Evolutionary conservation across 37 sponge, comb jelly and placozoan genomes (phyloP), one percentile per base, ranked within the genome.

Genomic region (Haliclona indistincta): DNA sequence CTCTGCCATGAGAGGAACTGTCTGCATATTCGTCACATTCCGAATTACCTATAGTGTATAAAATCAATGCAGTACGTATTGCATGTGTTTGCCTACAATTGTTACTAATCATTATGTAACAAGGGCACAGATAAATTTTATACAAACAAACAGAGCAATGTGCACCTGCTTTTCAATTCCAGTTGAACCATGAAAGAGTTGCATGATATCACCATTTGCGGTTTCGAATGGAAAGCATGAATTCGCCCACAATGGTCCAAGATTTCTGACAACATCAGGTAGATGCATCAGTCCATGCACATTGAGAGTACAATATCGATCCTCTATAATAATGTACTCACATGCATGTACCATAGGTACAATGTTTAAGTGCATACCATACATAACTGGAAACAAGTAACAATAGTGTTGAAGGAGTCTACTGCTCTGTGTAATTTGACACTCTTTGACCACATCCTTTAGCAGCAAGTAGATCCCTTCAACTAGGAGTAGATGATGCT

Each of bases 401-500:
- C 72, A 71, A 63, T 80, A 80, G 63, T 80, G 63, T 26, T 61
- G 42, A 10, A 80, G 37, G 4, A 70, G 22, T 34, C 33, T 55
- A 15, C 25, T 28, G 43, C 71, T 70, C 32, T 38, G 34, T 58
- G 54, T 35, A 32, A 80, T 80, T 19, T 71, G 71, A 34, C 20
- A 60, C 11, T 38, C 63, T 30, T 56, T 30, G 32, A 80, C 71
- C 19, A 10, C 17, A 30, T 80, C 63, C 56, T 80, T 69, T 32
- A 80, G 63, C 22, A 80, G 32, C 36, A 80, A 43, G 22, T 55
- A 68, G 30, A 80, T 70, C 26, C 71, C 71, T 62, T 62, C 54
- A 22, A 80, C 81, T 30, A 80, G 37, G 17, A 62, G 62, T 35
- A 62, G 40, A 56, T 80, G 81, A 54, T 80, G 81, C 37, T 80